phyloP scores from a whole-genome alignment of 2,797 vertebrate species.

The Amniataba percoides region DNA sequence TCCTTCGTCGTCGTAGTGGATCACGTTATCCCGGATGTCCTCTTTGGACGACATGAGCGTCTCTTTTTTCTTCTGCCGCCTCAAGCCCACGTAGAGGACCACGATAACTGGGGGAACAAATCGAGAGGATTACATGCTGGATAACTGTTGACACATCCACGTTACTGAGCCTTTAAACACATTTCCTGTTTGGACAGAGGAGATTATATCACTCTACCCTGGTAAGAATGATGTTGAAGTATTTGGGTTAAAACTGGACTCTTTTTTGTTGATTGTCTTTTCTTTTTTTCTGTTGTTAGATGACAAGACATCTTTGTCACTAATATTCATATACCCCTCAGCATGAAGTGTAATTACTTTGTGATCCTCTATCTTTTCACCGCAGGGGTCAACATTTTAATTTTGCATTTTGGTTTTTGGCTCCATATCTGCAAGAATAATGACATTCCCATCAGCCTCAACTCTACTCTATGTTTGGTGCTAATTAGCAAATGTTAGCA shows the following conservation, averaged over 20 bases:
- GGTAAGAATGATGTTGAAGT: neutral
- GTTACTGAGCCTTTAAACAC: neutral
- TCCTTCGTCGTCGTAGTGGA: slow-evolving; percentile 98
- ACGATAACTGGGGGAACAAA: slow-evolving; percentile 89
- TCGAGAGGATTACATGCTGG: neutral
- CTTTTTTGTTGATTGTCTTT: neutral
- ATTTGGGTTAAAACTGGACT: neutral
- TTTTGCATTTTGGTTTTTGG: neutral
- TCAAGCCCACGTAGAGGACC: slow-evolving; percentile 93
- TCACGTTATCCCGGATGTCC: slow-evolving; percentile 97
- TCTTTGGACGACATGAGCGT: slow-evolving; percentile 99
- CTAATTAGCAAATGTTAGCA: slow-evolving; percentile 1
- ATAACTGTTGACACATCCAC: neutral
- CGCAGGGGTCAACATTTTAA: neutral
- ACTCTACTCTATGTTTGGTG: neutral
- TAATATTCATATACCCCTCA: neutral
- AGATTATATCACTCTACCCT: neutral
- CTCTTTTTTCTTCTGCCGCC: slow-evolving; percentile 96
- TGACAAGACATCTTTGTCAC: neutral
- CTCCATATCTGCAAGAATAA: neutral
- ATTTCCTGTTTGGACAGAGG: neutral
- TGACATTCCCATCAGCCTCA: neutral
- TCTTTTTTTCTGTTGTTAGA: neutral
- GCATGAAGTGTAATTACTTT: neutral
- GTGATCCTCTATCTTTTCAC: neutral